Percentiles rank a stretch among this genome's conserved stretches.
These are phyloP conservation scores for Trypoxylus dichotomus DNA, from an alignment of 1,140 invertebrate genomes.

Conservation along the genomic window DNA sequence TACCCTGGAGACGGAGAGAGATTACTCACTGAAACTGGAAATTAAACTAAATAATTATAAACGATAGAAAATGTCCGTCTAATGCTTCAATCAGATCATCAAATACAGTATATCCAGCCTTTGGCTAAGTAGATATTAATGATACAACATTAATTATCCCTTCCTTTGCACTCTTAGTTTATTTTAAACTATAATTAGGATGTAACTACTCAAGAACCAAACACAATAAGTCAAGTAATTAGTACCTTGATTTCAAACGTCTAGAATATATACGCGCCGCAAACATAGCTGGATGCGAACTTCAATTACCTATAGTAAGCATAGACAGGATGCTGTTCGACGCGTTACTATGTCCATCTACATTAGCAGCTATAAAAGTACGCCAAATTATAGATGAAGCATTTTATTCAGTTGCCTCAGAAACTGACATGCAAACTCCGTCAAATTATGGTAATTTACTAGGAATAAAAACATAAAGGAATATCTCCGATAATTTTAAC, in stretches of 20 bases:
- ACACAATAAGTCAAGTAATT: slow-evolving; percentile 1
- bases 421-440: slow-evolving; percentile 25
- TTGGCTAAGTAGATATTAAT: too few relatives aligned
- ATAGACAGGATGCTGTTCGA: slow-evolving; percentile 46
- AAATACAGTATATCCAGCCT: too few relatives aligned
- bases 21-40: too few relatives aligned
- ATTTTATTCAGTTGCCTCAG: slow-evolving; percentile 30
- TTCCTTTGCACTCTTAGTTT: too few relatives aligned
- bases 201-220: too few relatives aligned
- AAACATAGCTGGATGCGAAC: slow-evolving; percentile 36
- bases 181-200: too few relatives aligned
- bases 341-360: slow-evolving; percentile 34
- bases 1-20: too few relatives aligned
- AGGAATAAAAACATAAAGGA: background rate
- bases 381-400: slow-evolving; percentile 39
- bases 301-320: slow-evolving; percentile 38
- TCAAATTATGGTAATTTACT: slow-evolving; percentile 24
- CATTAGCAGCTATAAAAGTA: slow-evolving; percentile 37
- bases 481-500: background rate
- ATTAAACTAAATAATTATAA: too few relatives aligned
- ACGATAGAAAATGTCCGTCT: too few relatives aligned
- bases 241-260: background rate
- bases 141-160: too few relatives aligned
- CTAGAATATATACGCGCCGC: slow-evolving; percentile 43
- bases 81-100: too few relatives aligned